Evolutionary conservation across 2,797 vertebrate species (phyloP).

Genomic region (Enoplosus armatus): DNA sequence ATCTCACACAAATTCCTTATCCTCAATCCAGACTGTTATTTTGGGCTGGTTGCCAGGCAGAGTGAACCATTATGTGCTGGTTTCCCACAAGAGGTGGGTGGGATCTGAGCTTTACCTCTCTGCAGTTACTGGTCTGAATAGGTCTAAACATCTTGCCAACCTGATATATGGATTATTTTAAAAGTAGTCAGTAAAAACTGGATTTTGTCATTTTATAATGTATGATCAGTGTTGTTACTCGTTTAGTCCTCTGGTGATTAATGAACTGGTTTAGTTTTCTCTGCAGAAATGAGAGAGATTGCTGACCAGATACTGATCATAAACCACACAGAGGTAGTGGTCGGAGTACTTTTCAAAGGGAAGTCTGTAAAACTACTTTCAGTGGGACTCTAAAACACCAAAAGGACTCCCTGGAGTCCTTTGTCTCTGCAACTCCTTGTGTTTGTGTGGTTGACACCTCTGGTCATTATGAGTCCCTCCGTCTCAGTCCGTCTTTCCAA

Average conservation of each 20-base stretch:
- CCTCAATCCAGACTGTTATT: slow-evolving; percentile 65
- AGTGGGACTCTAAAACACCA: slow-evolving; percentile 32
- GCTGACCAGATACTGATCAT: slow-evolving; percentile 16
- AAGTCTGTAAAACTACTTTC: slow-evolving; percentile 59
- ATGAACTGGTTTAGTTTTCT: slow-evolving; percentile 4
- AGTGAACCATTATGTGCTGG: slow-evolving; percentile 32
- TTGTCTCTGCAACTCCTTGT: background rate
- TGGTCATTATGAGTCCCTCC: slow-evolving; percentile 40
- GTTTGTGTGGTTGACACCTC: slow-evolving; percentile 44
- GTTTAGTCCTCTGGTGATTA: background rate
- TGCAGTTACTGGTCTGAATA: slow-evolving; percentile 16
- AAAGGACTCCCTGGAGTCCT: slow-evolving; percentile 37
- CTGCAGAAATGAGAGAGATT: background rate
- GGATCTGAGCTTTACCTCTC: slow-evolving; percentile 34
- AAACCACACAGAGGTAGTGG: slow-evolving; percentile 24
- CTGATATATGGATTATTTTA: background rate
- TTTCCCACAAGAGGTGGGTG: slow-evolving; percentile 55
- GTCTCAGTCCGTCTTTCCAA: slow-evolving; percentile 43
- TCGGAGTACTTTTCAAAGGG: slow-evolving; percentile 42
- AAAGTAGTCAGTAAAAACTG: background rate
- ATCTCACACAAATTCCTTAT: slow-evolving; percentile 55
- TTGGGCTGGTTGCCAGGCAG: slow-evolving; percentile 51
- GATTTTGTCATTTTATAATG: background rate
- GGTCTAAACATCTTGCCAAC: slow-evolving; percentile 17
- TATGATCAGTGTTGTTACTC: background rate